phyloP scores from a whole-genome alignment of 2,888 invertebrate species.

The Oscheius onirici region DNA sequence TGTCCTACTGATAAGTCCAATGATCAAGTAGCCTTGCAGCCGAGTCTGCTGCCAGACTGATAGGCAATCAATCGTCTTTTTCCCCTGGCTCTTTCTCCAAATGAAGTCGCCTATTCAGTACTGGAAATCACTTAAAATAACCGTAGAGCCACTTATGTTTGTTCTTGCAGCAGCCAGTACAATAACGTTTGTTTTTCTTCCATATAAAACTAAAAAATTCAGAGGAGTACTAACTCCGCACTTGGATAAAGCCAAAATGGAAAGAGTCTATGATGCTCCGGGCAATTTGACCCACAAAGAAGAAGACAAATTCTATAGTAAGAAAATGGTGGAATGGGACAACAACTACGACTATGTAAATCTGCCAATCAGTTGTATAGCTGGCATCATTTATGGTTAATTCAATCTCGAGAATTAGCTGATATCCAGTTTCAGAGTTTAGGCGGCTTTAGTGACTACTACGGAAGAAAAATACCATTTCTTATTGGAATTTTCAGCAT shows the following conservation, averaged over 20 bases:
- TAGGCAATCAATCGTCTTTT: background rate
- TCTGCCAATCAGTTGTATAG: constrained; percentile 60
- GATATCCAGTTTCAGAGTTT: constrained; percentile 21
- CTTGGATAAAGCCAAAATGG: constrained; percentile 58
- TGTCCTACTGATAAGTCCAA: too few relatives aligned
- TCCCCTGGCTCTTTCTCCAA: background rate
- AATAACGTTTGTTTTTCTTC: constrained; percentile 43
- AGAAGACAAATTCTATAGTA: constrained; percentile 60
- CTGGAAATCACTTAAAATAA: constrained; percentile 38
- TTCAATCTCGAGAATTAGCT: background rate
- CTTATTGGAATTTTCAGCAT: constrained; percentile 57
- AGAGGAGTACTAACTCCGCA: constrained; percentile 60
- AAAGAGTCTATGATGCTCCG: constrained; percentile 55
- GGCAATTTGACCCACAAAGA: constrained; percentile 41
- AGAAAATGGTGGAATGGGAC: constrained; percentile 65
- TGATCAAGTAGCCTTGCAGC: too few relatives aligned
- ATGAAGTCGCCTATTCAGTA: background rate
- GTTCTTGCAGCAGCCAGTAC: constrained; percentile 54
- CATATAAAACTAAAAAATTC: constrained; percentile 20
- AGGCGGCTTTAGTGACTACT: constrained; percentile 61
- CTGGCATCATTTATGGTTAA: constrained; percentile 61
- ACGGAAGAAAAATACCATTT: constrained; percentile 58
- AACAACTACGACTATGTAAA: constrained; percentile 66
- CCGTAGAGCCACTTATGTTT: constrained; percentile 56
- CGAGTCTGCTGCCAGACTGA: background rate